phyloP scores from a whole-genome alignment of 2,888 invertebrate genomes.

The Drosophila infuscata region DNA sequence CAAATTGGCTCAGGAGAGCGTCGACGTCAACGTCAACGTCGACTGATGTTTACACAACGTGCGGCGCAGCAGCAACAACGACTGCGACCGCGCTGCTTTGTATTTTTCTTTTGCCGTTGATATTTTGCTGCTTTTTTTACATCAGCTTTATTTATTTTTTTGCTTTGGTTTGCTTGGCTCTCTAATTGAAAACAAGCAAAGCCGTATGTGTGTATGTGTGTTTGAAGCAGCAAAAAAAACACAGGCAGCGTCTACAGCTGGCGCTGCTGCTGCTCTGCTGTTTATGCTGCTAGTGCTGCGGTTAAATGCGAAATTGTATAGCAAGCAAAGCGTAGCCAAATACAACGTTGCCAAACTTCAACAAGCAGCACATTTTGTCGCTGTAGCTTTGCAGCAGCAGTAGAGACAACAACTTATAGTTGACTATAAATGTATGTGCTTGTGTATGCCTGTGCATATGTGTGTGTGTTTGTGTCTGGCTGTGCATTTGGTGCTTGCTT shows the following conservation, averaged over 20 bases:
- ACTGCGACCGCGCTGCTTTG: constrained; percentile 49
- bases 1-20: constrained; percentile 67
- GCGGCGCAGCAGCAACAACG: constrained; percentile 63
- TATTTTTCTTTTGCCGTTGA: constrained; percentile 58
- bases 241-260: constrained; percentile 56
- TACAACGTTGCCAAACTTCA: constrained; percentile 68
- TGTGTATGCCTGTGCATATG: background rate
- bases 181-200: constrained; percentile 80
- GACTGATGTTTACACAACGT: constrained; percentile 78
- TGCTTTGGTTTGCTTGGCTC: constrained; percentile 31
- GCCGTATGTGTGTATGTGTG: constrained; percentile 31
- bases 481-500: constrained; percentile 8
- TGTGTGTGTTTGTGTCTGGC: constrained; percentile 26
- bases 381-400: constrained; percentile 56
- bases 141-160: constrained; percentile 29
- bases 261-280: constrained; percentile 34
- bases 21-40: constrained; percentile 29
- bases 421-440: background rate
- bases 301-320: constrained; percentile 43
- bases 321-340: constrained; percentile 32
- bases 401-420: constrained; percentile 42
- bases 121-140: constrained; percentile 14
- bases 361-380: constrained; percentile 57
- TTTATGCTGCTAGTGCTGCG: constrained; percentile 32
- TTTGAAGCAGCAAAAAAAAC: constrained; percentile 47